These are phyloP conservation scores for Panopea generosa DNA, from an alignment of 2,888 invertebrate genomes.

Conservation along the genomic window DNA sequence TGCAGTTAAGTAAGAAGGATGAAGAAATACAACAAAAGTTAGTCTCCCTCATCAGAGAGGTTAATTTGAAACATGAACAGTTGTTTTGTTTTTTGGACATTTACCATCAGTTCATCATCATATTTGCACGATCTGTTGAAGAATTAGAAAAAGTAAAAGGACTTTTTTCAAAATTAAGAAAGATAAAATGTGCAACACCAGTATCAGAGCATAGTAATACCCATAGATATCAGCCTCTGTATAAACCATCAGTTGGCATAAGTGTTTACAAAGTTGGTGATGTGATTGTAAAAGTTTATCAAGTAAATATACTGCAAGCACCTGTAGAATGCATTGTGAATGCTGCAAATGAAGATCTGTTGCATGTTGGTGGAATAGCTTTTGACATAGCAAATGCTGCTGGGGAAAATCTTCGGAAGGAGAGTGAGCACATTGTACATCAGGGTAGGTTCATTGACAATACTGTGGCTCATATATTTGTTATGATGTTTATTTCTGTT, in stretches of 20 bases:
- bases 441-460: too few species aligned
- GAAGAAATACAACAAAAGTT: not conserved
- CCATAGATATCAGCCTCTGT: too few species aligned
- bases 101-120: not conserved
- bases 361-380: conserved; percentile 61
- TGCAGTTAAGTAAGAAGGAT: not conserved
- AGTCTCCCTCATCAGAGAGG: too few species aligned
- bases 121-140: too few species aligned
- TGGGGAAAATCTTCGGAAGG: conserved; percentile 41
- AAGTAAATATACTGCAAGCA: conserved; percentile 45
- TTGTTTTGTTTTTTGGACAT: not conserved
- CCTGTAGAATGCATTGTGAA: conserved; percentile 61
- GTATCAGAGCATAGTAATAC: too few species aligned
- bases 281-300: conserved; percentile 42
- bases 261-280: conserved; percentile 7
- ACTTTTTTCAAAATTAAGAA: too few species aligned
- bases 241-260: conserved; percentile 3
- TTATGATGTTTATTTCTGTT: too few species aligned
- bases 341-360: conserved; percentile 59
- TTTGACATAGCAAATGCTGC: conserved; percentile 51
- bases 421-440: conserved; percentile 27
- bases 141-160: conserved; percentile 1
- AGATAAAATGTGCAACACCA: too few species aligned
- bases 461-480: too few species aligned
- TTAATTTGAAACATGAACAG: too few species aligned